phyloP scores from a whole-genome alignment of 2,113 vertebrate genomes.

The Beaufortia kweichowensis region DNA sequence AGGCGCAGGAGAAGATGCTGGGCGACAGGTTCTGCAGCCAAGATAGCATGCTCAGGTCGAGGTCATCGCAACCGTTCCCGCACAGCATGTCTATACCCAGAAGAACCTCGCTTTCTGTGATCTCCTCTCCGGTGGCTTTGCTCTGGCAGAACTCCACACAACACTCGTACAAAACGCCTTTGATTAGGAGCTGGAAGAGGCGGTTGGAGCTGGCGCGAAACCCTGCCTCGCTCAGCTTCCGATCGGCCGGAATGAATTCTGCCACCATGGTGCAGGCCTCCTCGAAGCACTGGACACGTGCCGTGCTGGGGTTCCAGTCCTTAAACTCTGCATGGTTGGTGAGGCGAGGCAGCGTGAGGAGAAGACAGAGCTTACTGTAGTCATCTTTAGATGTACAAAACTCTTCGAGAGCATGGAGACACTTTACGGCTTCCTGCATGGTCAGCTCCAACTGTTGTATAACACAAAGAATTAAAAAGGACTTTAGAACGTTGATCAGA shows the following conservation, averaged over 20 bases:
- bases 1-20: constrained; percentile 90
- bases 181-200: constrained; percentile 95
- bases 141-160: constrained; percentile 98
- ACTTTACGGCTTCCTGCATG: constrained; percentile 96
- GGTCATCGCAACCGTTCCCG: constrained; percentile 94
- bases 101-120: constrained; percentile 93
- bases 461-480: background rate
- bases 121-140: constrained; percentile 96
- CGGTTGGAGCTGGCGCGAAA: constrained; percentile 93
- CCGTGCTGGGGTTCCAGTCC: constrained; percentile 98
- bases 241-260: constrained; percentile 94
- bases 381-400: constrained; percentile 94
- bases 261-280: constrained; percentile 95
- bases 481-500: background rate
- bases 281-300: constrained; percentile 94
- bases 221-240: constrained; percentile 95
- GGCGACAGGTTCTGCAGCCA: constrained; percentile 96
- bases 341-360: constrained; percentile 92
- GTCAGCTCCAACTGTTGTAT: constrained; percentile 84
- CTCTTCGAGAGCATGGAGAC: constrained; percentile 88
- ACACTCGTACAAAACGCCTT: constrained; percentile 94
- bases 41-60: constrained; percentile 93
- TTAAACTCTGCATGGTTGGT: constrained; percentile 97
- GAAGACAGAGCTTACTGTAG: constrained; percentile 94
- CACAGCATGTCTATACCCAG: constrained; percentile 93